Base-by-base conservation (phyloP, 1,140 invertebrate species). In the Apis laboriosa region DNA sequence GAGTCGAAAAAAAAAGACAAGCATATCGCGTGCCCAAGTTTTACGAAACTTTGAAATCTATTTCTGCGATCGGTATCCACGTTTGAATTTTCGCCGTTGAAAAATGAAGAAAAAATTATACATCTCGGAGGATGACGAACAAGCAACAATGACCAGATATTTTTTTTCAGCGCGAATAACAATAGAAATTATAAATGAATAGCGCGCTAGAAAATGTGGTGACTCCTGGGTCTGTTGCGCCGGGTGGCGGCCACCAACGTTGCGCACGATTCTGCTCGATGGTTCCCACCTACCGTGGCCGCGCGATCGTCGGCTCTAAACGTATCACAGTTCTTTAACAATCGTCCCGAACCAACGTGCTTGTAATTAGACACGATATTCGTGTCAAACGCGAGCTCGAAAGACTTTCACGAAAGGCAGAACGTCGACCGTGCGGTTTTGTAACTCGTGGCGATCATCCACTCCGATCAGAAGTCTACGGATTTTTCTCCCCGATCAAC, bases 291-390 rank as follows among this genome's bases (percentile, higher is more conserved):
- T 88, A 87, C 77, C 60, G 74, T 78, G 55, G 66, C 71, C 71
- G 83, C 74, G 85, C 76, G 82, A 78, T 87, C 86, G 77, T 67
- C 76, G 76, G 58, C 76, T 87, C 73, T 83, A 85, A 88, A 88
- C 71, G 72, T 87, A 87, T 85, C 67, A 84, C 76, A 67, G 87
- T 88, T 88, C 76, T 85, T 88, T 85, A 88, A 88, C 86, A 85
- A 88, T 88, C 86, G 76, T 79, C 74, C 55, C 55, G 68, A 83
- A 88, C 77, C 71, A 79, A 74, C 80, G 80, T 77, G 72, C 80
- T 88, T 83, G 86, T 88, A 88, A 88, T 88, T 88, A 88, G 86
- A 77, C 87, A 85, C 87, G 87, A 88, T 87, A 73, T 86, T 85
- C 84, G 87, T 71, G 80, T 88, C 87, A 83, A 84, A 81, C 83